Conservation (phyloP, 2,888 invertebrate genomes). For the Amblyjoppa fuscipennis region DNA sequence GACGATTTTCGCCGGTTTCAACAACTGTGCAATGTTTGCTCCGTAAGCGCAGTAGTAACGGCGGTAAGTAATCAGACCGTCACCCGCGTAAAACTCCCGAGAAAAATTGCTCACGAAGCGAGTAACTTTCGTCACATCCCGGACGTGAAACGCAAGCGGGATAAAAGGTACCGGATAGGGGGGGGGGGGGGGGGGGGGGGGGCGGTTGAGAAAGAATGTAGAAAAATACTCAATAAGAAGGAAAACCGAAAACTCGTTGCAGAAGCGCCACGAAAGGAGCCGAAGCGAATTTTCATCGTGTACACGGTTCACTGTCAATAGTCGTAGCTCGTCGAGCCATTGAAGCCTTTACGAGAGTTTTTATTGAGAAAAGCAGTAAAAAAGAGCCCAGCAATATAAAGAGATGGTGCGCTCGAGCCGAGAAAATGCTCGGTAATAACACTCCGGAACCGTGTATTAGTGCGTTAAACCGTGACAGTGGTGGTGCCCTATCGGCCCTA, state of each 20-base stretch:
- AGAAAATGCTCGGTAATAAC: slow-evolving; percentile 1
- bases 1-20: too few relatives aligned
- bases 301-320: slow-evolving; percentile 27
- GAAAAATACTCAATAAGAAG: not conserved
- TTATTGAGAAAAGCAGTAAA: slow-evolving; percentile 30
- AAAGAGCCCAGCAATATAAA: slow-evolving; percentile 20
- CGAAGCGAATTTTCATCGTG: slow-evolving; percentile 43
- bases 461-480: not conserved
- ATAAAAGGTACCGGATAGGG: not conserved
- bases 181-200: not conserved
- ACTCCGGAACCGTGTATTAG: not conserved
- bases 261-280: not conserved
- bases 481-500: slow-evolving; percentile 5
- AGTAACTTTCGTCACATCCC: slow-evolving; percentile 12
- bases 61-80: not conserved
- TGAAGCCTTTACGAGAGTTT: slow-evolving; percentile 34
- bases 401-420: slow-evolving; percentile 7
- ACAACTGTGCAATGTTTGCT: not conserved
- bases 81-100: not conserved
- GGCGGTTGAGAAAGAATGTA: not conserved
- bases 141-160: not conserved
- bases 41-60: not conserved
- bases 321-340: slow-evolving; percentile 19
- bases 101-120: not conserved
- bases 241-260: slow-evolving; percentile 20